Evolutionary conservation across 1,140 invertebrate genomes (phyloP).

Genomic region (Drosophila burlai): DNA sequence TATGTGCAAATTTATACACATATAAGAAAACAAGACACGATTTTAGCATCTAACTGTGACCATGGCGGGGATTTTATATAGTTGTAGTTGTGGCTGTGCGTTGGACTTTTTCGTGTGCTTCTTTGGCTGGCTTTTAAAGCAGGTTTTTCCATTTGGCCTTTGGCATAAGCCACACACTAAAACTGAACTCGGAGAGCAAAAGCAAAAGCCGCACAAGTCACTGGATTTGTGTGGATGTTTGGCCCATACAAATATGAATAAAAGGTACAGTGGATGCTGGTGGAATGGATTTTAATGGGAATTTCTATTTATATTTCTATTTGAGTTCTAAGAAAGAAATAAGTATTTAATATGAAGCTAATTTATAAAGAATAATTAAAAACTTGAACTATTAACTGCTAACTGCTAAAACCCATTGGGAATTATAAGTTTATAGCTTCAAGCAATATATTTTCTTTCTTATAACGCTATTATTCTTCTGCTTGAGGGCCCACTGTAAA

Average conservation of each 20-base stretch:
- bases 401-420: background rate
- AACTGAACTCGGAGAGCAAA: slow-evolving; percentile 31
- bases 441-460: background rate
- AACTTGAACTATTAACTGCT: background rate
- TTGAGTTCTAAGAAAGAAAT: background rate
- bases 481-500: background rate
- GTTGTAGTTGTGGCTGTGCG: slow-evolving; percentile 3
- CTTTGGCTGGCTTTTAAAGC: slow-evolving; percentile 30
- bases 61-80: slow-evolving; percentile 28
- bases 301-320: background rate
- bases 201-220: slow-evolving; percentile 41
- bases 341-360: background rate
- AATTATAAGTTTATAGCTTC: background rate
- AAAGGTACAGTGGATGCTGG: slow-evolving; percentile 28
- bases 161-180: slow-evolving; percentile 41
- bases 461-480: background rate
- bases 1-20: background rate
- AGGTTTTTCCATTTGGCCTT: slow-evolving; percentile 53
- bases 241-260: slow-evolving; percentile 45
- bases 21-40: slow-evolving; percentile 21
- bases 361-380: background rate
- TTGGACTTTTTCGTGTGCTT: slow-evolving; percentile 24
- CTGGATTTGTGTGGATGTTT: slow-evolving; percentile 36
- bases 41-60: slow-evolving; percentile 37
- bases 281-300: background rate